Evolutionary conservation across 30 jellyfish, hydroid and myxozoan species (phyloP), one percentile per base, ranked within the genome.

Genomic region (Rhopilema esculentum): DNA sequence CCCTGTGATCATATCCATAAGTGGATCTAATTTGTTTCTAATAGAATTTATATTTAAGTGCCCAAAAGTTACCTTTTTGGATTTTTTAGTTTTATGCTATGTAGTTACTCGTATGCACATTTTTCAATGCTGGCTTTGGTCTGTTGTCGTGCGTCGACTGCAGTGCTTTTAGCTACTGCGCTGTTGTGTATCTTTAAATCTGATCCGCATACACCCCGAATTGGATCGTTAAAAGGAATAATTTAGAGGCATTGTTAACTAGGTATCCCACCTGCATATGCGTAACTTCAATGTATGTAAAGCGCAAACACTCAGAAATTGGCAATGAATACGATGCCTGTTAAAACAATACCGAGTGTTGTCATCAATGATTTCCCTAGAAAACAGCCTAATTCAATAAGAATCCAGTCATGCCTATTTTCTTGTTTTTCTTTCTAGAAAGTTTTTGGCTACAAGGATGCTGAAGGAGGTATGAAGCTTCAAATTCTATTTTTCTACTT

Each of bases 321-420:
- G 49, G 21, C 85, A 74, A 49, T 33, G 85, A 31, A n/a, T 33
- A 29, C 67, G 25, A 33, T 74, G 85, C 71, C 85, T 74, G 72
- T 49, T 8, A 40, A 25, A 40, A 74, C 85, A 74, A 32, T 32
- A 49, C 69, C 28, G 8, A 25, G 50, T 21, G 21, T 15, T 74
- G 24, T 74, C 57, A 6, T 6, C 57, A 40, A 2, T 40, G 12
- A 40, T 40, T 40, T 40, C 12, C 57, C 9, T 12, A 40, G 57
- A 40, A n/a, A 40, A 12, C 57, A 40, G 57, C 57, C 57, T 40
- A 12, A 12, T 40, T 40, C 57, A 40, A 12, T 40, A 40, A 40
- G 57, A 12, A 40, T 2, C 12, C 57, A 40, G 57, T 40, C 6
- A 12, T 2, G 57, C 9, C 57, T 2, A 12, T n/a, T n/a, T n/a